Evolutionary conservation across 30 jellyfish, hydroid and myxozoan species (phyloP).

Genomic region (Catostylus mosaicus): DNA sequence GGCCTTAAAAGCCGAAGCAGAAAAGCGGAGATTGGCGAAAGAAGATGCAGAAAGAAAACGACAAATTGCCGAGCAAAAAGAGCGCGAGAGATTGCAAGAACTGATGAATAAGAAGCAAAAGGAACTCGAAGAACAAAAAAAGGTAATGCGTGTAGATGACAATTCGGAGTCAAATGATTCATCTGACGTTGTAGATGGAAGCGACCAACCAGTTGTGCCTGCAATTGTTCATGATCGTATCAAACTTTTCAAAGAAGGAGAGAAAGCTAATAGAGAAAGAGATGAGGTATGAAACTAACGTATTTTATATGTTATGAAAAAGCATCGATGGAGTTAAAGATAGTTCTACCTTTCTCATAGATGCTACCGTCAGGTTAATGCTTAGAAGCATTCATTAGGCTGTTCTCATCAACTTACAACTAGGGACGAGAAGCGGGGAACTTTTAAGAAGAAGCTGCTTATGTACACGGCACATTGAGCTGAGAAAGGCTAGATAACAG

Average conservation of each 20-base stretch:
- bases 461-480: no score
- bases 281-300: slow-evolving; percentile 37
- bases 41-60: slow-evolving; percentile 47
- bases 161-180: not conserved
- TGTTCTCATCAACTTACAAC: no score
- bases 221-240: slow-evolving; percentile 64
- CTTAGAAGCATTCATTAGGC: no score
- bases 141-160: not conserved
- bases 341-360: no score
- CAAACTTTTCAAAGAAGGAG: slow-evolving; percentile 59
- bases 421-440: no score
- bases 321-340: no score
- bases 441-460: no score
- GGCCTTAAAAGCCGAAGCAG: slow-evolving; percentile 53
- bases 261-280: slow-evolving; percentile 19
- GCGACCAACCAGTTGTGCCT: slow-evolving; percentile 41
- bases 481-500: no score
- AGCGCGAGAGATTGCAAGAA: slow-evolving; percentile 47
- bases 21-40: slow-evolving; percentile 42
- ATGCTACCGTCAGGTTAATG: no score
- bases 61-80: slow-evolving; percentile 20
- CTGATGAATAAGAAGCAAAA: slow-evolving; percentile 22
- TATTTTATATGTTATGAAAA: no score
- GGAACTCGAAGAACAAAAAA: slow-evolving; percentile 17
- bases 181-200: not conserved